Base-by-base conservation (phyloP, 2,888 invertebrate genomes). In the Sinelater perroti region DNA sequence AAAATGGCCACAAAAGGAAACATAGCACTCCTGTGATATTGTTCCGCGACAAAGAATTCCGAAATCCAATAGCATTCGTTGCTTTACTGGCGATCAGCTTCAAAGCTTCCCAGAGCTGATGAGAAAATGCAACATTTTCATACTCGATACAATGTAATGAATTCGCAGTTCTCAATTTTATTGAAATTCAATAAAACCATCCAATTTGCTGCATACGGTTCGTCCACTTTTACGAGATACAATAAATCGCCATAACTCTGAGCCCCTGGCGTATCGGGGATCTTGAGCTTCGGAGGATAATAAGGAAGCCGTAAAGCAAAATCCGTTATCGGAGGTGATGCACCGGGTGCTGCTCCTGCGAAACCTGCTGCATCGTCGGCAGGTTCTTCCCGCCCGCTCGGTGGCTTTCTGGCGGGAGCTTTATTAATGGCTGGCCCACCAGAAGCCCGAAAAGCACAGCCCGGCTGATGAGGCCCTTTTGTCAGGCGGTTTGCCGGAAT, bases 151-250 rank as follows among this genome's bases (percentile, higher is more conserved):
- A n/a, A n/a, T n/a, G n/a, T n/a, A n/a, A n/a, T n/a, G n/a, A n/a
- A n/a, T n/a, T n/a, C n/a, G n/a, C n/a, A n/a, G n/a, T 47, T 47
- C 33, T 31, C 20, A 17, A 6, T 47, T 33, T 35, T 14, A 14
- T 21, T 33, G 46, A 33, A 8, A 33, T 47, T 31, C 35, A 47
- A 45, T 31, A 45, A 45, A 45, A 45, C 18, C 33, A 33, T 14
- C 11, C 31, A 33, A 31, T 47, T 33, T 47, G 21, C 18, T 31
- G 21, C 35, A 31, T 21, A 33, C 17, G 31, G 17, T 11, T n/a
- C n/a, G n/a, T 24, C 24, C 7, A 6, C 5, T 24, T 24, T 24
- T 24, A 24, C 7, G 24, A 24, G 24, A 24, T 5, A 24, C 10
- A 5, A 28, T 20, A 38, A 38, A 38, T 38, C 21, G 38, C n/a